These are phyloP conservation scores for Cyrtonyx montezumae DNA, from an alignment of 2,113 vertebrate species.

Conservation along the genomic window DNA sequence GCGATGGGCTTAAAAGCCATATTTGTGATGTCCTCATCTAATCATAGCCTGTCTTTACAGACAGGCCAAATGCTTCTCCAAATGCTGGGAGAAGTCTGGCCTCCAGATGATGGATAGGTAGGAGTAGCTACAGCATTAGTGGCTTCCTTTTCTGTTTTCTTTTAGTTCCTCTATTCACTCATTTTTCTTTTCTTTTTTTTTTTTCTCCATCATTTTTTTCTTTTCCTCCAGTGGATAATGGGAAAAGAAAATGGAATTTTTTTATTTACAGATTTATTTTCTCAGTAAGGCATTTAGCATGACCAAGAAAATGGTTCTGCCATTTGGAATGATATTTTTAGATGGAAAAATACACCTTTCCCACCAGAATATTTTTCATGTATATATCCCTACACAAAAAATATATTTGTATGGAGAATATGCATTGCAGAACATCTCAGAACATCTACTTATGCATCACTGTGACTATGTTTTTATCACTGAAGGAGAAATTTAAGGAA, in stretches of 20 bases:
- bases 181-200: accelerated
- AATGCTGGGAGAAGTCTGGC: not conserved
- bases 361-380: not conserved
- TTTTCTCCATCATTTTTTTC: too few species aligned
- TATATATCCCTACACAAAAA: not conserved
- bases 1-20: not conserved
- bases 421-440: not conserved
- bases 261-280: not conserved
- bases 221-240: not conserved
- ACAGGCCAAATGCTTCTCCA: not conserved
- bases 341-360: not conserved
- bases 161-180: not conserved
- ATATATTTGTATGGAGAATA: not conserved
- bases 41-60: not conserved
- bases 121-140: not conserved
- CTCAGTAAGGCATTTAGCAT: not conserved
- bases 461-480: not conserved
- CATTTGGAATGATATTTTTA: not conserved
- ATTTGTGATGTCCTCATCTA: not conserved
- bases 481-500: not conserved
- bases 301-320: not conserved
- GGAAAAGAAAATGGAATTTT: not conserved
- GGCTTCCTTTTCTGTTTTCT: not conserved
- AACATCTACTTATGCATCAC: not conserved
- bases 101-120: not conserved